These are phyloP conservation scores for Lasiommata megera DNA, from an alignment of 2,888 invertebrate genomes.

Conservation along the genomic window DNA sequence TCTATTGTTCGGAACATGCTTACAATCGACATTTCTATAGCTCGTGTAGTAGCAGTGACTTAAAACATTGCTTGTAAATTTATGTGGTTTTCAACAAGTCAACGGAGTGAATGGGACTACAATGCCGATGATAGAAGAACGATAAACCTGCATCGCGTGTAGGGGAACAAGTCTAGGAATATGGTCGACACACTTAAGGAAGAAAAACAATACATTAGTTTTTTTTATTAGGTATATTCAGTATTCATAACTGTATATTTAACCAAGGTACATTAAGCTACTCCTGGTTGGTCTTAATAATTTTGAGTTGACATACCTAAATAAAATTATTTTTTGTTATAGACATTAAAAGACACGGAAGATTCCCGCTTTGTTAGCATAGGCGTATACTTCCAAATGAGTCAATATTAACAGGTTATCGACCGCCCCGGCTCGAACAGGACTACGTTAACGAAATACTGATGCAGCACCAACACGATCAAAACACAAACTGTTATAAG, in stretches of 20 bases:
- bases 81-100: conserved; percentile 48
- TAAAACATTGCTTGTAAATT: conserved; percentile 41
- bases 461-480: not conserved
- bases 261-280: too few species aligned
- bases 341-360: not conserved
- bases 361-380: conserved; percentile 18
- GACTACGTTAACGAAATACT: conserved; percentile 5
- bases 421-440: conserved; percentile 42
- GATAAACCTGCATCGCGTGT: conserved; percentile 33
- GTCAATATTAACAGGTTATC: conserved; percentile 69
- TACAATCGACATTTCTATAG: conserved; percentile 45
- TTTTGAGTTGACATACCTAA: too few species aligned
- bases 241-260: too few species aligned
- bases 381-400: conserved; percentile 40
- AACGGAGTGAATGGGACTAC: conserved; percentile 34
- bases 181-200: conserved; percentile 48
- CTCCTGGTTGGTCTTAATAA: too few species aligned
- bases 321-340: too few species aligned
- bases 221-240: too few species aligned
- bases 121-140: conserved; percentile 37
- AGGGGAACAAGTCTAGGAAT: conserved; percentile 34
- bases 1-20: conserved; percentile 65
- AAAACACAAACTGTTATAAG: conserved; percentile 9
- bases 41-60: conserved; percentile 29
- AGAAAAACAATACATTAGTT: not conserved